Conservation (phyloP, 2,797 vertebrate species). For the Trachops cirrhosus region DNA sequence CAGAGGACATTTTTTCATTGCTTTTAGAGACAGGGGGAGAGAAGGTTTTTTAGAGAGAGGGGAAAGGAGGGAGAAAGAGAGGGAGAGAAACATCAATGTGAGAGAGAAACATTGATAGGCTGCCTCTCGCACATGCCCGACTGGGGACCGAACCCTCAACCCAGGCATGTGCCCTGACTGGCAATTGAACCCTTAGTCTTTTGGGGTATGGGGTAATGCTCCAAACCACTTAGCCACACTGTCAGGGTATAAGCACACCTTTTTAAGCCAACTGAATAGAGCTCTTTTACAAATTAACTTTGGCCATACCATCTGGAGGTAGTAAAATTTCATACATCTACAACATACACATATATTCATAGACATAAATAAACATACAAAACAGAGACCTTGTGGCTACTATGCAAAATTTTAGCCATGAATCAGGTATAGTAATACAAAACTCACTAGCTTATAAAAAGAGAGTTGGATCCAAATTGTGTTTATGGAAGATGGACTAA, state of each 20-base stretch:
- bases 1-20: background rate
- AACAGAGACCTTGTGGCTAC: background rate
- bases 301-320: background rate
- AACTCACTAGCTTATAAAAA: background rate
- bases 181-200: no score
- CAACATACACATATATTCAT: background rate
- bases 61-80: background rate
- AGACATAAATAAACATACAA: background rate
- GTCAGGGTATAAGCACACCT: background rate
- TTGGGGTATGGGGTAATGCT: no score
- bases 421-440: background rate
- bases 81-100: background rate
- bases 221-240: no score
- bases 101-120: background rate
- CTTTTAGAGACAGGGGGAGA: background rate
- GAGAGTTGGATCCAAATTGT: background rate
- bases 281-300: background rate
- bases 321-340: background rate
- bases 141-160: no score
- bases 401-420: background rate
- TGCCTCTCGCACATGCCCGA: no score
- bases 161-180: no score
- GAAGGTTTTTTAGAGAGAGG: background rate
- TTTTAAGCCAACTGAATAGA: background rate
- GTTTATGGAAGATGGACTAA: background rate